Evolutionary conservation across 2,888 invertebrate genomes (phyloP).

Genomic region (Fabriciana adippe): DNA sequence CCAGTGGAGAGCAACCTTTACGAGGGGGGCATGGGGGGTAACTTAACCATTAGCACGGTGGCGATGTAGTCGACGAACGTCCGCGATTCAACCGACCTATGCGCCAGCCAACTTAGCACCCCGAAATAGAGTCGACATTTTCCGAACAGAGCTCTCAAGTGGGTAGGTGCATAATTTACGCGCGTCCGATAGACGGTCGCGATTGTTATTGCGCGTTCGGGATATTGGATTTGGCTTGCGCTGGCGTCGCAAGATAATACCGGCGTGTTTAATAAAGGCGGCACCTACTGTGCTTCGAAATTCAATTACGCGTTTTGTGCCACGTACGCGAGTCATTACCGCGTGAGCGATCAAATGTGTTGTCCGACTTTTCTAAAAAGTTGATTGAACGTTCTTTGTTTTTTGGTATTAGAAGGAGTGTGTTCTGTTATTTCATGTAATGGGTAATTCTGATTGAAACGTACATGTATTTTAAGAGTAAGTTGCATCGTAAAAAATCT

Average conservation of each 20-base stretch:
- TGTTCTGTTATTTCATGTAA: no score
- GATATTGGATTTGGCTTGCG: conserved; percentile 77
- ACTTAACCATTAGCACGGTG: conserved; percentile 73
- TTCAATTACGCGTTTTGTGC: conserved; percentile 38
- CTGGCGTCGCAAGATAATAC: conserved; percentile 62
- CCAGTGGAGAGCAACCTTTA: conserved; percentile 33
- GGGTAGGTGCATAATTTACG: conserved; percentile 76
- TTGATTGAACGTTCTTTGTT: no score
- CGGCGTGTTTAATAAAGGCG: conserved; percentile 44
- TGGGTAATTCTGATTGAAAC: no score
- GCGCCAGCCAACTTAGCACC: conserved; percentile 40
- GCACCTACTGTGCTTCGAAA: conserved; percentile 40
- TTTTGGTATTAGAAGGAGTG: no score
- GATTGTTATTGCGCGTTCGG: conserved; percentile 79
- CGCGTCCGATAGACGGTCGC: conserved; percentile 78
- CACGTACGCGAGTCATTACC: conserved; percentile 25
- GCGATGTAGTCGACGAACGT: conserved; percentile 66
- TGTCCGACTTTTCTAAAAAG: background rate
- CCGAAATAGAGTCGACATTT: conserved; percentile 46
- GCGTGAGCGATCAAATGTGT: background rate
- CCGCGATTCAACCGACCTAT: conserved; percentile 40
- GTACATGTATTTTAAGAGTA: no score
- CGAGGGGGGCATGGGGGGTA: conserved; percentile 55
- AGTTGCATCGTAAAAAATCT: no score
- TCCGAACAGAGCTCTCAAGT: conserved; percentile 27